Conservation (phyloP, 2,888 invertebrate species). For the Dolichopus griseipennis region DNA sequence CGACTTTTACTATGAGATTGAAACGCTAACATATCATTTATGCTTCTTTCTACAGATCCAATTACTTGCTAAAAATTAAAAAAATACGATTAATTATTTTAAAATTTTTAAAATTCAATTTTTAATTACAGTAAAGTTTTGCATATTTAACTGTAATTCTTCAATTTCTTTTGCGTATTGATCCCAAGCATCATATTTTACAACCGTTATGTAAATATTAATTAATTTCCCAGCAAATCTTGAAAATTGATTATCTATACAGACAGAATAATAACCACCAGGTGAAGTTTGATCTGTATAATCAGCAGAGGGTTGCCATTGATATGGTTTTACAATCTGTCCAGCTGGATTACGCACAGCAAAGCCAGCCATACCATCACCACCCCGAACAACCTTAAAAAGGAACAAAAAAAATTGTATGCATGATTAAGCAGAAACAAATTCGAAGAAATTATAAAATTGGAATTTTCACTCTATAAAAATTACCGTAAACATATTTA, state of each 20-base stretch:
- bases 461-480: too few species aligned
- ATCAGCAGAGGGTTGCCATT: conserved; percentile 82
- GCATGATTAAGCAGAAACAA: not conserved
- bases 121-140: conserved; percentile 72
- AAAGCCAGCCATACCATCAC: conserved; percentile 90
- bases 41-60: conserved; percentile 69
- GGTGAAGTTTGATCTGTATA: conserved; percentile 74
- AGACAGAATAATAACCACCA: conserved; percentile 83
- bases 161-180: conserved; percentile 83
- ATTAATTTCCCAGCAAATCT: conserved; percentile 83
- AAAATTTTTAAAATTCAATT: conserved; percentile 4
- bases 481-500: too few species aligned
- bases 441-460: not conserved
- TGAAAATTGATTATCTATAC: conserved; percentile 89
- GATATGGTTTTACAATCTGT: conserved; percentile 77
- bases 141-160: conserved; percentile 75
- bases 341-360: conserved; percentile 80
- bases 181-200: conserved; percentile 89
- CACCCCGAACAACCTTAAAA: conserved; percentile 76
- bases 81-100: conserved; percentile 19
- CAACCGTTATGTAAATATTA: conserved; percentile 82
- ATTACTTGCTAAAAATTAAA: conserved; percentile 55
- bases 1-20: conserved; percentile 72
- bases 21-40: conserved; percentile 74
- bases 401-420: not conserved